Evolutionary conservation across 2,797 vertebrate genomes (phyloP).

Genomic region (Botia almorhae): DNA sequence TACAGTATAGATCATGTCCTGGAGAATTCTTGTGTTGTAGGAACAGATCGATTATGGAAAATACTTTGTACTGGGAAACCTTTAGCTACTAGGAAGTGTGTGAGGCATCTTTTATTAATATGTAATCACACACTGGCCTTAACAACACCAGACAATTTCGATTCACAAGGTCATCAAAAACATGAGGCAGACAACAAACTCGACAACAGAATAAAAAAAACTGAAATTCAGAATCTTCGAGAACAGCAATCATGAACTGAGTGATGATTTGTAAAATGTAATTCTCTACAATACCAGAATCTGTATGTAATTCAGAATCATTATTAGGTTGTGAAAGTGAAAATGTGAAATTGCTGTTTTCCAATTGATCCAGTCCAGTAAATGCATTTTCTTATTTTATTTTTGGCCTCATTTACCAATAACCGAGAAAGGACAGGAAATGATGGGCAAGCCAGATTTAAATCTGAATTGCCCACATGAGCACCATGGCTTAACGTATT

Average conservation of each 20-base stretch:
- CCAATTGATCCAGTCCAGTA: background rate
- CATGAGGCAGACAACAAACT: background rate
- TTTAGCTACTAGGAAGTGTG: no score
- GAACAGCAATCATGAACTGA: background rate
- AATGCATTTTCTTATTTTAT: background rate
- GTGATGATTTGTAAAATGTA: background rate
- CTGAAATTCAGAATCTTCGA: background rate
- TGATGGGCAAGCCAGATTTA: background rate
- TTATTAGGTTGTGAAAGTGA: background rate
- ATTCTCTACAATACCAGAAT: background rate
- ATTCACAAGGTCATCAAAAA: background rate
- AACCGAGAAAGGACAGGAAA: background rate
- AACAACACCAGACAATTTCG: no score
- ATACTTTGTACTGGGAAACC: no score
- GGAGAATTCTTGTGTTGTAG: no score
- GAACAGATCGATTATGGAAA: background rate
- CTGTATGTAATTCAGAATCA: background rate
- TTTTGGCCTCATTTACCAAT: background rate
- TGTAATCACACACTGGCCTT: background rate
- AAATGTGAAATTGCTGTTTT: background rate
- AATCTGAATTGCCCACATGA: background rate
- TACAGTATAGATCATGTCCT: background rate
- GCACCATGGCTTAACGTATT: conserved; percentile 2
- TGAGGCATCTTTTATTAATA: no score
- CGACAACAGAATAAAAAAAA: background rate